Percentiles rank a stretch among this genome's conserved stretches.
Evolutionary conservation across 2,113 vertebrate species (phyloP).

Genomic region (human (Homo sapiens)): DNA sequence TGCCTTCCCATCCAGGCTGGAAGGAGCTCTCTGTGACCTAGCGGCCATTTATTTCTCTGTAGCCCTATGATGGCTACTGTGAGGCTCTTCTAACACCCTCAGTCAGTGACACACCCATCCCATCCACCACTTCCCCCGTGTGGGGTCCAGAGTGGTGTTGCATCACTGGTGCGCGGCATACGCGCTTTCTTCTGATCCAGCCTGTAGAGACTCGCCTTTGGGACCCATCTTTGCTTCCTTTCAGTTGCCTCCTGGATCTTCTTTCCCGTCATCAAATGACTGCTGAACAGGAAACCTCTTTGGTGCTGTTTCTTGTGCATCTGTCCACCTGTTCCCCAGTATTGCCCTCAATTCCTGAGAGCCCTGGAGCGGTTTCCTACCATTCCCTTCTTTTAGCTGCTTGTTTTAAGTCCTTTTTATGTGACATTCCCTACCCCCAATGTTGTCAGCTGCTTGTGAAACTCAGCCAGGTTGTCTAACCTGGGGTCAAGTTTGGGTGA

Average conservation of each 20-base stretch:
- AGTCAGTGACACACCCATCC: neutral
- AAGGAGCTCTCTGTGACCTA: conserved; percentile 6
- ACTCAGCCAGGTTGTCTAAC: neutral
- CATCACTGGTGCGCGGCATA: neutral
- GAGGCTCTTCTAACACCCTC: conserved; percentile 29
- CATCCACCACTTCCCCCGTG: neutral
- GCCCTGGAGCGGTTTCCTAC: neutral
- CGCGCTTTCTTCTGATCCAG: neutral
- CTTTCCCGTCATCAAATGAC: conserved; percentile 10
- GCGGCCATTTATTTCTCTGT: neutral
- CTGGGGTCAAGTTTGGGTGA: neutral
- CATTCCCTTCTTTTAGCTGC: conserved; percentile 8
- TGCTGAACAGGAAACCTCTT: conserved; percentile 62
- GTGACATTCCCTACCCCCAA: neutral
- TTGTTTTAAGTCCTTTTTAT: conserved; percentile 1
- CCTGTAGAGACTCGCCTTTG: conserved; percentile 38
- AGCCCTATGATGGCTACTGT: conserved; percentile 25
- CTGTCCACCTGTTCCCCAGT: neutral
- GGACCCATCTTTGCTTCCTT: conserved; percentile 19
- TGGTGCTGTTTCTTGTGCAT: conserved; percentile 69
- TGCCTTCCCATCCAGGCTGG: conserved; percentile 55
- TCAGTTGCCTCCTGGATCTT: conserved; percentile 25
- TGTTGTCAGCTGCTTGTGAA: conserved; percentile 12
- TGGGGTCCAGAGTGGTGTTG: conserved; percentile 31
- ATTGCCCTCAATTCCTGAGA: conserved; percentile 1